Conservation (phyloP, 2,888 invertebrate genomes). For the Parnassius mnemosyne region DNA sequence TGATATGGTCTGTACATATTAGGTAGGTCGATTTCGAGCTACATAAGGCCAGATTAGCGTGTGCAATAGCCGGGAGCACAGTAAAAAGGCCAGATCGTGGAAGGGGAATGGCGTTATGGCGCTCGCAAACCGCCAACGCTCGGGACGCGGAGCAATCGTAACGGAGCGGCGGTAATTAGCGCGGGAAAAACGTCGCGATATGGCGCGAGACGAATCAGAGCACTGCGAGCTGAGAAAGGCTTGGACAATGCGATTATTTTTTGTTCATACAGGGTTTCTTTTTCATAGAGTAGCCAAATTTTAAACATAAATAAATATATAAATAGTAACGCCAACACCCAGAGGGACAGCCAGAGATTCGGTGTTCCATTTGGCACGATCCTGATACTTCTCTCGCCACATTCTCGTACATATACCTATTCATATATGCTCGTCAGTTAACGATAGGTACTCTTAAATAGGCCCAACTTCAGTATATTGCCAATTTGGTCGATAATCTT, state of each 20-base stretch:
- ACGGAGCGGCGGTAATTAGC: slow-evolving; percentile 53
- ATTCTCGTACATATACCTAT: too few species aligned
- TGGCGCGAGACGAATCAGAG: slow-evolving; percentile 61
- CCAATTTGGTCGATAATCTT: too few species aligned
- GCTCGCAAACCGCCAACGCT: slow-evolving; percentile 38
- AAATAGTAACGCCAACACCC: too few species aligned
- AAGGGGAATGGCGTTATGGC: slow-evolving; percentile 20
- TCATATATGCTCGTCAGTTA: too few species aligned
- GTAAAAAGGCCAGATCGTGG: slow-evolving; percentile 19
- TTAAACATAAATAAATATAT: too few species aligned
- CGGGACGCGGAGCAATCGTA: slow-evolving; percentile 32
- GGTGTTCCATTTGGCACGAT: too few species aligned
- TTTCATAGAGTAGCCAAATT: too few species aligned
- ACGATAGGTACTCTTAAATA: too few species aligned
- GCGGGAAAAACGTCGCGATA: slow-evolving; percentile 62
- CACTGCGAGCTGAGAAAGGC: slow-evolving; percentile 25
- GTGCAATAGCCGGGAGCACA: slow-evolving; percentile 21
- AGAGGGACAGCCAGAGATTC: too few species aligned
- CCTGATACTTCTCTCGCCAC: too few species aligned
- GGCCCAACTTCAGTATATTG: too few species aligned
- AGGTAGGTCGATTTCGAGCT: not conserved
- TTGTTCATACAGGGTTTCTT: too few species aligned
- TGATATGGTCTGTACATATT: not conserved
- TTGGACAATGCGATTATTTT: slow-evolving; percentile 6
- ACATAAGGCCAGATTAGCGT: slow-evolving; percentile 24